A percentile compares a stretch with the other conserved stretches of the same genome.
Evolutionary conservation across 2,797 vertebrate genomes (phyloP).

Genomic region (Sebastes ruberrimus): DNA sequence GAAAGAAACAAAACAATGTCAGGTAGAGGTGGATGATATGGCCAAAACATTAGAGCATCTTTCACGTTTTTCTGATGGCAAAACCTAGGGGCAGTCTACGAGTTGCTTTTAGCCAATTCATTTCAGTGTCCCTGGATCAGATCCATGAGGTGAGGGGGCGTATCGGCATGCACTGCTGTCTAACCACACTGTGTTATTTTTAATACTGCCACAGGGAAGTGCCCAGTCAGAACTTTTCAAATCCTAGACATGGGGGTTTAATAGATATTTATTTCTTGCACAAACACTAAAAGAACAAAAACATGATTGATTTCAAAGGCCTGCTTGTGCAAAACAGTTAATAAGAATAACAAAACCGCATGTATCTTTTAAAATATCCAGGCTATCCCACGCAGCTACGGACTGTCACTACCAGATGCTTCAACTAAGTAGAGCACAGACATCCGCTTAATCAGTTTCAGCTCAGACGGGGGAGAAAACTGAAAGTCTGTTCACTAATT

Average conservation of each 20-base stretch:
- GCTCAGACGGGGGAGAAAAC: not conserved
- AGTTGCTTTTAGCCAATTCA: not conserved
- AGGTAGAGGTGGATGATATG: not conserved
- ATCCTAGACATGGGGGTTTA: not conserved
- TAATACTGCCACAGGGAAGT: too few relatives aligned
- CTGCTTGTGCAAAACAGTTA: not conserved
- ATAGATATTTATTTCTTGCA: not conserved
- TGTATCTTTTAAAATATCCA: not conserved
- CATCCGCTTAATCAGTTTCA: not conserved
- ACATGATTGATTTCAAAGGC: not conserved
- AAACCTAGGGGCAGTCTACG: not conserved
- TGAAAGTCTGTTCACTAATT: not conserved
- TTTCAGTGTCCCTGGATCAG: not conserved
- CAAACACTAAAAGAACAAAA: not conserved
- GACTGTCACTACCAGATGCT: conserved; percentile 2
- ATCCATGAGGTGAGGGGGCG: not conserved
- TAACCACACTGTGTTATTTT: not conserved
- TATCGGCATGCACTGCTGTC: not conserved
- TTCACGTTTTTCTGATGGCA: not conserved
- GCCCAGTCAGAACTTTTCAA: not conserved
- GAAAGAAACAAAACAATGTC: not conserved
- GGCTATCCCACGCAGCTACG: not conserved
- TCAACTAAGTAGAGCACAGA: not conserved
- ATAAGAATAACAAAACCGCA: not conserved
- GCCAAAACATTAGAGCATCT: not conserved